Evolutionary conservation across 2,797 vertebrate genomes (phyloP), one percentile per base, ranked within the genome.

Genomic region (Meda fulgida): DNA sequence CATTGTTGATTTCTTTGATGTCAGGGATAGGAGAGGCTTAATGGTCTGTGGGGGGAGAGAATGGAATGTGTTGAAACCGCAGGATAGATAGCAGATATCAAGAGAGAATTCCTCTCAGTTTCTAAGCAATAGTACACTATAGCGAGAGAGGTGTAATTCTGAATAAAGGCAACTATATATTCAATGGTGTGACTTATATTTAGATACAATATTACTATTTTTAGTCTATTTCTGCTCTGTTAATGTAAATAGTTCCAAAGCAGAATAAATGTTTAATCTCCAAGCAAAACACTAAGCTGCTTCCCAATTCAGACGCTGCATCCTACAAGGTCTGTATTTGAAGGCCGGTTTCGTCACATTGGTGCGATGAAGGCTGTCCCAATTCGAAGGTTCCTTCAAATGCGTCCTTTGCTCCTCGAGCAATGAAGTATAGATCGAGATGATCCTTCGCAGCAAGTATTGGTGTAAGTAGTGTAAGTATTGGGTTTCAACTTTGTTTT

Each of bases 11-110:
- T 78, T 77, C 1, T 55, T 77, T 34, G 3, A 69, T 43, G 29
- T 34, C 16, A 82, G 53, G 29, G 21, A 48, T 16, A 21, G 31
- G 65, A 63, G 46, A n/a, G 36, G 10, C 7, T 36, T 71, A 16
- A 60, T 51, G 14, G 66, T 43, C 7, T 70, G 60, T 40, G 79
- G 58, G 51, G 38, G 38, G 75, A 48, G 46, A 63, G 79, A 72
- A 21, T 6, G 84, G 86, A 89, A 89, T 89, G 88, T 76, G 86
- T 83, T 80, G 79, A 87, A 84, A 87, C 81, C 77, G 84, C 88
- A 87, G 86, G 84, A 87, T 7, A 23, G 5, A 84, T 38, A 23
- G 58, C 36, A 82, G 70, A 87, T 38, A 46, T 80, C 75, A 86
- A 86, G 72, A 80, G 46, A 51, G 4, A 23, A 58, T 84, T 72